Conservation (phyloP, 2,113 vertebrate genomes). For the Arizona elegans region DNA sequence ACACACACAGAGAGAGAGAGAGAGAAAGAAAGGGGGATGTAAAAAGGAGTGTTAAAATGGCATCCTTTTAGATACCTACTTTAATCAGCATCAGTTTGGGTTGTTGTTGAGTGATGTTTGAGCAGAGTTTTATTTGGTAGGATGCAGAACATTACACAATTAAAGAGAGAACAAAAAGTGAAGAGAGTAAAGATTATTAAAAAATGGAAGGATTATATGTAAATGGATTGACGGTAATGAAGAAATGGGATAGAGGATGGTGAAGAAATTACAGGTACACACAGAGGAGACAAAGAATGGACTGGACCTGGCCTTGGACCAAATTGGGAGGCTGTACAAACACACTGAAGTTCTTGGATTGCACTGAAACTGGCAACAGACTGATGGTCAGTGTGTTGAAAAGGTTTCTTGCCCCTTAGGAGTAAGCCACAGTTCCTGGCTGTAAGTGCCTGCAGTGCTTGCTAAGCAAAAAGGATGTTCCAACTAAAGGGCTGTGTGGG, state of each 20-base stretch:
- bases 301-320: not conserved
- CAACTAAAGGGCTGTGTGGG: not conserved
- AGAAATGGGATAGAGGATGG: not conserved
- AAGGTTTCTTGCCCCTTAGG: not conserved
- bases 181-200: not conserved
- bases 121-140: not conserved
- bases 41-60: not conserved
- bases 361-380: not conserved
- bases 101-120: not conserved
- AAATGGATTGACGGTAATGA: not conserved
- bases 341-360: not conserved
- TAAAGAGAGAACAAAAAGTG: not conserved
- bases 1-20: no score
- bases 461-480: not conserved
- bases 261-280: not conserved
- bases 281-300: not conserved
- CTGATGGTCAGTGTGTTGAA: not conserved
- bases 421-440: not conserved
- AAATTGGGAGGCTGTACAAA: not conserved
- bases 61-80: not conserved
- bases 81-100: not conserved
- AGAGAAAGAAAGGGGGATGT: not conserved
- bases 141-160: not conserved
- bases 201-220: not conserved
- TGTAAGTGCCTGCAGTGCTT: not conserved